These are phyloP conservation scores for Melitaea cinxia DNA, from an alignment of 1,140 invertebrate genomes.

Conservation along the genomic window DNA sequence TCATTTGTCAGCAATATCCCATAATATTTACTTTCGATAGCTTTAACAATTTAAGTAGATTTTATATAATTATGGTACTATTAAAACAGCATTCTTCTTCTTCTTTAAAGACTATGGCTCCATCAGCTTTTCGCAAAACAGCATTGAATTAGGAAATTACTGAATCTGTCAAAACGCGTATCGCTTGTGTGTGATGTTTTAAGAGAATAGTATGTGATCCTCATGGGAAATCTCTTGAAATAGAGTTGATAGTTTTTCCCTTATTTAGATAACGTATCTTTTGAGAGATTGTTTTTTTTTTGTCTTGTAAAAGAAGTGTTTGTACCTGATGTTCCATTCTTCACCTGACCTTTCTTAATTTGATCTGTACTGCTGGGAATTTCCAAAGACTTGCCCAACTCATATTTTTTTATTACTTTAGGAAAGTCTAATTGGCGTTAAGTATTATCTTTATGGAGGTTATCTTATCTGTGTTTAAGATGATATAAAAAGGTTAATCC, in stretches of 20 bases:
- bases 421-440: neutral
- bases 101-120: too few relatives aligned
- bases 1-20: too few relatives aligned
- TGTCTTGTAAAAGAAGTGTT: neutral
- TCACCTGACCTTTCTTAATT: neutral
- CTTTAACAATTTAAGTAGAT: too few relatives aligned
- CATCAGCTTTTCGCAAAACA: too few relatives aligned
- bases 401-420: neutral
- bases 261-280: neutral
- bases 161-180: too few relatives aligned
- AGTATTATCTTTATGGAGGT: neutral
- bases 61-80: too few relatives aligned
- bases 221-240: neutral
- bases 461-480: too few relatives aligned
- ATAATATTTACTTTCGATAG: too few relatives aligned
- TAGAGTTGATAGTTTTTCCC: neutral
- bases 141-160: too few relatives aligned
- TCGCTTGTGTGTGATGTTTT: conserved; percentile 3
- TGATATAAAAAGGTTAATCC: too few relatives aligned
- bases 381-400: neutral
- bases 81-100: too few relatives aligned
- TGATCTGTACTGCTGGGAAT: neutral
- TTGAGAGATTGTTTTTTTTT: neutral
- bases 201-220: neutral
- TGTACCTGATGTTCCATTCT: conserved; percentile 2